Conservation (phyloP, 1,140 invertebrate species). For the Dendroctonus valens region DNA sequence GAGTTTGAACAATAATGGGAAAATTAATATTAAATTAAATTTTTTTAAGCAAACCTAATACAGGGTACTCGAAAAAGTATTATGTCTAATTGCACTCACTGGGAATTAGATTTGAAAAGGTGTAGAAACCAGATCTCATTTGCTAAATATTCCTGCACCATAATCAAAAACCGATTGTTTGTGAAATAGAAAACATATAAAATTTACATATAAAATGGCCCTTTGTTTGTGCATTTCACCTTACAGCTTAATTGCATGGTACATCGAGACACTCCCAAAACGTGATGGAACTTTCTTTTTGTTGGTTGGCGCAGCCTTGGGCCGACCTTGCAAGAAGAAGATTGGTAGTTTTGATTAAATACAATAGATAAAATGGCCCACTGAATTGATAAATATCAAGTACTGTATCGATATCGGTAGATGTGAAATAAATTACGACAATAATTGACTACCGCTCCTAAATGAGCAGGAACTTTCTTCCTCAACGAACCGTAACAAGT, state of each 20-base stretch:
- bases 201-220: neutral
- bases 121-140: neutral
- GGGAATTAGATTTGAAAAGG: neutral
- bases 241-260: neutral
- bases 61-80: neutral
- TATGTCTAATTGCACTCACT: neutral
- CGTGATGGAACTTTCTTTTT: conserved; percentile 13
- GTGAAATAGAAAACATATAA: neutral
- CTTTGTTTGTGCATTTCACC: neutral
- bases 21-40: too few relatives aligned
- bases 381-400: neutral
- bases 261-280: conserved; percentile 10
- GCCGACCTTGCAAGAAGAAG: conserved; percentile 11
- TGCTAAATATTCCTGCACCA: neutral
- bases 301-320: neutral
- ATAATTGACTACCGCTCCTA: neutral
- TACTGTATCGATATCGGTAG: too few relatives aligned
- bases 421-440: neutral
- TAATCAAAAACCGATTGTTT: neutral
- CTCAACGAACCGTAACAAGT: neutral
- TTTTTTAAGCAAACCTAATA: too few relatives aligned
- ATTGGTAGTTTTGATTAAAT: neutral
- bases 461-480: neutral
- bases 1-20: too few relatives aligned
- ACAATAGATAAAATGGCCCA: neutral